phyloP scores from a whole-genome alignment of 1,140 invertebrate species.

The Phthorimaea operculella region DNA sequence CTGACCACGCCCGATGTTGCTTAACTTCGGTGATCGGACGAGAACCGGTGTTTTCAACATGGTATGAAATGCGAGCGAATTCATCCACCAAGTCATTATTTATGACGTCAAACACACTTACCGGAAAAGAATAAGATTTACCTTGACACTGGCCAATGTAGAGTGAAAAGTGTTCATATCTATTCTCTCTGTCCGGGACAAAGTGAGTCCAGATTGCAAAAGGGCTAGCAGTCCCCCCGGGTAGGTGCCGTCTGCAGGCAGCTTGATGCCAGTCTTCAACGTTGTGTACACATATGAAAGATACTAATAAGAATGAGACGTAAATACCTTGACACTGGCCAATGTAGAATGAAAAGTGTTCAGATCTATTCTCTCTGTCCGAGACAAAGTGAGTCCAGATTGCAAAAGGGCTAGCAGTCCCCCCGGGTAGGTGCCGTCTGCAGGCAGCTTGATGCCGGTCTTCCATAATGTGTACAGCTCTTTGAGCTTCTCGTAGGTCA shows the following conservation, averaged over 20 bases:
- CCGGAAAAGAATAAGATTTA: conserved; percentile 8
- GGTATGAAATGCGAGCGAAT: conserved; percentile 12
- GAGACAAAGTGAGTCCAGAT: conserved; percentile 23
- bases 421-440: conserved; percentile 50
- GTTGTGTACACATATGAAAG: conserved; percentile 33
- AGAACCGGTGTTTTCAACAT: conserved; percentile 5
- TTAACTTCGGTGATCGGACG: conserved; percentile 4
- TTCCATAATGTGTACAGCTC: conserved; percentile 46
- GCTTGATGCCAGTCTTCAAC: conserved; percentile 35
- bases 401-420: conserved; percentile 34
- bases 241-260: conserved; percentile 46
- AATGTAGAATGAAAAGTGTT: conserved; percentile 26
- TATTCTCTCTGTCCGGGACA: conserved; percentile 22
- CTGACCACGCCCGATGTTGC: too few relatives aligned
- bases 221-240: conserved; percentile 38
- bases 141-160: conserved; percentile 35
- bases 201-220: conserved; percentile 30
- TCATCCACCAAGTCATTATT: neutral
- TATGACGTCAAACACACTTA: neutral
- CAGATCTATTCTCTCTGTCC: conserved; percentile 28
- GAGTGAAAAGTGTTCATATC: conserved; percentile 28
- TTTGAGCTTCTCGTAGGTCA: conserved; percentile 43
- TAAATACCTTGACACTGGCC: conserved; percentile 34
- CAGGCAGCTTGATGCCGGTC: conserved; percentile 32
- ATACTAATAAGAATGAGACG: neutral